Evolutionary conservation across 2,797 vertebrate species (phyloP).

Genomic region (Carduelis carduelis): DNA sequence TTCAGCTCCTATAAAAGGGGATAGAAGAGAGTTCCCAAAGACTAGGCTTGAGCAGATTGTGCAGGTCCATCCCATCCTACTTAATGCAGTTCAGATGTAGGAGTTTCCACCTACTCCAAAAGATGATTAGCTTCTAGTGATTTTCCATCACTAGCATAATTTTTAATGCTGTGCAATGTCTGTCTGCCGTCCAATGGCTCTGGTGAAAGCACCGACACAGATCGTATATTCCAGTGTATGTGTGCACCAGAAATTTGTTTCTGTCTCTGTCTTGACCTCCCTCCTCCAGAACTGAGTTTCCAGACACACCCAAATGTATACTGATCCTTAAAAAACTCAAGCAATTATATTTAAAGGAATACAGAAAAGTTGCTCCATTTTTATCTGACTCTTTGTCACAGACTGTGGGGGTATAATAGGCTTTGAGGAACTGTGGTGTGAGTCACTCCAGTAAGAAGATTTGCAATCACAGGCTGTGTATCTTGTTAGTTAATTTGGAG

Average conservation of each 20-base stretch:
- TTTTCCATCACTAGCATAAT: constrained; percentile 9
- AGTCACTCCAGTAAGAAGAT: constrained; percentile 15
- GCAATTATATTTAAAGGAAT: neutral
- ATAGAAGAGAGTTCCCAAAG: constrained; percentile 2
- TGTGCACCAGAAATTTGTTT: neutral
- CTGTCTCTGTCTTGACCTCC: neutral
- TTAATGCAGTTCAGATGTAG: constrained; percentile 41
- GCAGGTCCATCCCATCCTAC: neutral
- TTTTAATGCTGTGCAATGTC: neutral
- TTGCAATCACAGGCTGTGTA: neutral
- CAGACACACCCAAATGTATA: neutral
- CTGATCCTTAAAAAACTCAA: neutral
- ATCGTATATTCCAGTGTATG: neutral
- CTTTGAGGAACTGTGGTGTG: neutral
- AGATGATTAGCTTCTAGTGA: constrained; percentile 10
- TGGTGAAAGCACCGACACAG: neutral
- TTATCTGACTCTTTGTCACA: neutral
- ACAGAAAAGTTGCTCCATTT: neutral
- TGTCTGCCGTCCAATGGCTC: neutral
- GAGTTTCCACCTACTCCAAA: constrained; percentile 25
- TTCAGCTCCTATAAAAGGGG: neutral
- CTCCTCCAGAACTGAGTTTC: neutral
- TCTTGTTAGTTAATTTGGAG: neutral
- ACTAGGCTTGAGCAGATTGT: constrained; percentile 17
- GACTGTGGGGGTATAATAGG: neutral